Evolutionary conservation across 2,797 vertebrate genomes (phyloP), one percentile per base, ranked within the genome.

Genomic region (Lemur catta): DNA sequence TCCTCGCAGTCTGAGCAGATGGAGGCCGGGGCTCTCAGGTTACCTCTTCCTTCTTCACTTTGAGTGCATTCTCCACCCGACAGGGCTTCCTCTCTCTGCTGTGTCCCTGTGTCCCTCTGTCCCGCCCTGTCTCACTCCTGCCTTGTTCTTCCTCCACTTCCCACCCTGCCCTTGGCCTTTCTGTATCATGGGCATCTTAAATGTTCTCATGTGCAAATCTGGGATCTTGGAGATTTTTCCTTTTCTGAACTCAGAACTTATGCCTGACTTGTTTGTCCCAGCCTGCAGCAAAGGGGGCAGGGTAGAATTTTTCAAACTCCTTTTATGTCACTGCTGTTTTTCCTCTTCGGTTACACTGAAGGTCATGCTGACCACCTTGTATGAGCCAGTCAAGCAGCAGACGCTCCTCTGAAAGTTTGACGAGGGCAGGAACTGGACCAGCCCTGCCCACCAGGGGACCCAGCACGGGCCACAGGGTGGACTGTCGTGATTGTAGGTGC

Each of bases 1-100:
- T 98, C 96, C 92, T 97, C 92, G n/a, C 97, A 91, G 88, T 89
- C 96, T 96, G 97, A 98, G 95, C 98, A 98, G 97, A 98, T 98
- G 97, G 97, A 98, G 98, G 92, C 95, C 8, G 72, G 41, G 69
- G 89, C 92, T 98, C 98, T 98, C 12, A 0, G 95, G 96, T 98
- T 98, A 97, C 97, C 97, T 79, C 46, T 96, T 50, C 84, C 43
- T 33, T 95, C 98, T 95, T 75, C 55, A 52, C 79, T 95, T 43
- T 22, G 78, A 41, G 69, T 7, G 48, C 97, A 11, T 38, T 97
- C 95, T 97, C 89, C 81, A 46, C 61, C 48, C 41, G 57, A 57
- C 11, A 48, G 4, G 2, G 71, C 75, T 67, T 90, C 93, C 78
- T 93, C 84, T 85, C 92, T 95, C 96, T 90, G 94, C 75, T 11